These are phyloP conservation scores for Sebastes hubbsi DNA, from an alignment of 2,797 vertebrate species.

Conservation along the genomic window DNA sequence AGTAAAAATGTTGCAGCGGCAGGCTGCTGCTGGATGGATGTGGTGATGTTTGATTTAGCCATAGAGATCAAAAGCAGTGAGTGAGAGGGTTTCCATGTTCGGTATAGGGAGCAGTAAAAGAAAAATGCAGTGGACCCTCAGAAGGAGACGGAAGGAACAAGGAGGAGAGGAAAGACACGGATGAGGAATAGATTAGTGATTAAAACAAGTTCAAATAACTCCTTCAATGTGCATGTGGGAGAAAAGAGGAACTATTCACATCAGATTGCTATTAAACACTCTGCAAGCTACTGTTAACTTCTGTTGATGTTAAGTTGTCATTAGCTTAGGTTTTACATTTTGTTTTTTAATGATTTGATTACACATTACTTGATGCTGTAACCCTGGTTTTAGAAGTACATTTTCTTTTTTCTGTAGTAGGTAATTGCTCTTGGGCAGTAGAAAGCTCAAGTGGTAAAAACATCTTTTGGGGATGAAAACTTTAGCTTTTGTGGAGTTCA, in stretches of 20 bases:
- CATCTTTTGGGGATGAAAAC: not conserved
- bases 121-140: not conserved
- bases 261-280: not conserved
- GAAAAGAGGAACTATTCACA: not conserved
- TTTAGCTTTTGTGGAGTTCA: not conserved
- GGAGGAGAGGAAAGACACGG: not conserved
- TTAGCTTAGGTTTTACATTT: not conserved
- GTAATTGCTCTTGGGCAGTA: conserved; percentile 1
- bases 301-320: not conserved
- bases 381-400: conserved; percentile 1
- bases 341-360: conserved; percentile 29
- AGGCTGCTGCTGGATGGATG: conserved; percentile 17
- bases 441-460: not conserved
- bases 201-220: not conserved
- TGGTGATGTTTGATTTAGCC: conserved; percentile 13
- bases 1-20: conserved; percentile 33
- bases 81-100: not conserved
- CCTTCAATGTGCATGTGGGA: not conserved
- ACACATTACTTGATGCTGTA: not conserved
- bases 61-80: conserved; percentile 19
- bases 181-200: not conserved
- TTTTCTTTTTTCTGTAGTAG: not conserved
- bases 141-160: not conserved
- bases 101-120: not conserved
- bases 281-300: not conserved